A percentile compares a stretch with the other conserved stretches of the same genome.
These are phyloP conservation scores for Capra hircus DNA, from an alignment of 2,113 vertebrate species.

Conservation along the genomic window DNA sequence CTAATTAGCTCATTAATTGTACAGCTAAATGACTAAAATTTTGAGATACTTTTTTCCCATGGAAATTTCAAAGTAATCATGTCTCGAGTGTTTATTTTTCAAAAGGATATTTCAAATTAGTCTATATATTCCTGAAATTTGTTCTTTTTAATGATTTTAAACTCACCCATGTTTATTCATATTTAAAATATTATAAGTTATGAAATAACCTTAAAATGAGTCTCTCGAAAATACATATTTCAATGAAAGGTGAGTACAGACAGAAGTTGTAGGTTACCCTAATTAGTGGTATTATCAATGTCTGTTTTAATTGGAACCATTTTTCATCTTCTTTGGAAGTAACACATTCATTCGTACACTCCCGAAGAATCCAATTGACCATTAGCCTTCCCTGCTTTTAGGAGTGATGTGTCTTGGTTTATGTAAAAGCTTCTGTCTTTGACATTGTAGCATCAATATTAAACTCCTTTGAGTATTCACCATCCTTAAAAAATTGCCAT, in stretches of 20 bases:
- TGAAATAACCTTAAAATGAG: background rate
- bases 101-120: background rate
- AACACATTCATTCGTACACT: background rate
- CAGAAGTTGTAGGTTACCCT: background rate
- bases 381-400: background rate
- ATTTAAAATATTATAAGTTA: background rate
- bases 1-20: background rate
- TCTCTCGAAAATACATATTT: background rate
- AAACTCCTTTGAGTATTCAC: background rate
- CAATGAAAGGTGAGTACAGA: background rate
- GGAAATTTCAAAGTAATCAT: constrained; percentile 13
- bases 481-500: background rate
- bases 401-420: background rate
- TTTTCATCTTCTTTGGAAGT: background rate
- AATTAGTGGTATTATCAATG: background rate
- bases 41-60: background rate
- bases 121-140: background rate
- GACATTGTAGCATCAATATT: background rate
- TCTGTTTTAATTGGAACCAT: background rate
- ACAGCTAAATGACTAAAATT: constrained; percentile 4
- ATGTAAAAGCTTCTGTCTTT: background rate
- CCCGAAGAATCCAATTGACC: background rate
- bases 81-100: background rate
- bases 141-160: background rate
- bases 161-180: background rate